These are phyloP conservation scores for Pogonophryne albipinna DNA, from an alignment of 2,797 vertebrate genomes.

Conservation along the genomic window DNA sequence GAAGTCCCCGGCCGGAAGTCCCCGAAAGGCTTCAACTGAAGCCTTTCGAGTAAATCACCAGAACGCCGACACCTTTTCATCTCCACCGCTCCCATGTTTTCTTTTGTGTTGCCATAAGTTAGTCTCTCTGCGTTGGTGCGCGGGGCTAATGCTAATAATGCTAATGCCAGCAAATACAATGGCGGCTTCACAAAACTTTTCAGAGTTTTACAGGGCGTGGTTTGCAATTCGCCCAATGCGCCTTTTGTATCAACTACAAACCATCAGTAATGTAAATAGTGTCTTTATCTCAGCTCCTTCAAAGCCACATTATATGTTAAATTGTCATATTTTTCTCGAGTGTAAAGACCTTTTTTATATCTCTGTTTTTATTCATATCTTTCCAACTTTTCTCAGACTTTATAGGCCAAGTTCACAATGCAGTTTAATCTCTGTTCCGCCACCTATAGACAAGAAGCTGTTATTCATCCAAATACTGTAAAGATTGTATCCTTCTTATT, in stretches of 20 bases:
- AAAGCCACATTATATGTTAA: slow-evolving; percentile 19
- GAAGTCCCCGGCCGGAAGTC: no score
- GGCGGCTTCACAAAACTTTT: no score
- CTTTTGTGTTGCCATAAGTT: no score
- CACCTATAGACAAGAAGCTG: slow-evolving; percentile 22
- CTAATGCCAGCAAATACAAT: no score
- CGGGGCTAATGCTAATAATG: no score
- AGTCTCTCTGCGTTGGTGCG: no score
- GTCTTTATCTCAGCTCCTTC: background rate
- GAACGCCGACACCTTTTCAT: no score
- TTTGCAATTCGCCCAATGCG: no score
- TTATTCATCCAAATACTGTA: slow-evolving; percentile 24
- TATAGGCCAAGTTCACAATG: background rate
- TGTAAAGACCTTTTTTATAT: slow-evolving; percentile 1
- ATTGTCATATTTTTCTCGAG: slow-evolving; percentile 2
- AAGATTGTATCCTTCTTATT: slow-evolving; percentile 22
- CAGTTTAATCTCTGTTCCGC: background rate
- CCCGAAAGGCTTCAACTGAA: no score
- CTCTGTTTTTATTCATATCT: slow-evolving; percentile 1
- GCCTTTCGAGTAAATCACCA: no score
- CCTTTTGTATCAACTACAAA: background rate
- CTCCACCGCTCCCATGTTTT: no score
- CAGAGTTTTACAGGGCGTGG: no score
- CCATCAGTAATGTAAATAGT: background rate
- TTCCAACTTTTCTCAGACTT: background rate